phyloP scores from a whole-genome alignment of 1,140 invertebrate genomes.

The Pissodes strobi region DNA sequence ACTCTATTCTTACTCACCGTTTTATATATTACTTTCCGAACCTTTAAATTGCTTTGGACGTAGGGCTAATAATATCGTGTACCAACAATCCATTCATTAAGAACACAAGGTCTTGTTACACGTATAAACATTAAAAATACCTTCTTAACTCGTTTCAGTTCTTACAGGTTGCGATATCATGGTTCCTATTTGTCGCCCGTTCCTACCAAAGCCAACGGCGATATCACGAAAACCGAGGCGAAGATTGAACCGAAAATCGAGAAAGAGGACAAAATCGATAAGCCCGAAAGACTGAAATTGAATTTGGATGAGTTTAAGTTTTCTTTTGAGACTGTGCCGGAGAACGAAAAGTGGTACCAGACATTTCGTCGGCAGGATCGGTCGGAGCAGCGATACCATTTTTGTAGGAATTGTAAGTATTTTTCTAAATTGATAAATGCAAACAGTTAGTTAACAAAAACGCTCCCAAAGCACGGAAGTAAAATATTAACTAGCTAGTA shows the following conservation, averaged over 20 bases:
- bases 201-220: conserved; percentile 46
- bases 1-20: too few species aligned
- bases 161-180: conserved; percentile 52
- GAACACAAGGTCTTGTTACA: conserved; percentile 12
- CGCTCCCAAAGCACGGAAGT: too few species aligned
- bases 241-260: conserved; percentile 29
- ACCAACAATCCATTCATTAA: neutral
- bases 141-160: conserved; percentile 32
- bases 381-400: conserved; percentile 62
- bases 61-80: too few species aligned
- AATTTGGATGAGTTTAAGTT: conserved; percentile 64
- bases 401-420: conserved; percentile 56
- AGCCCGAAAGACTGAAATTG: conserved; percentile 28
- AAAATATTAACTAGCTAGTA: neutral
- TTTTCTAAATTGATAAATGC: too few species aligned
- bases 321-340: conserved; percentile 74
- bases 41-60: too few species aligned
- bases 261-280: conserved; percentile 3
- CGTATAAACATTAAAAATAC: neutral
- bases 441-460: too few species aligned
- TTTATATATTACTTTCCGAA: too few species aligned
- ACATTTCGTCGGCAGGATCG: conserved; percentile 76
- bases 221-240: conserved; percentile 34
- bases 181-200: conserved; percentile 47
- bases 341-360: conserved; percentile 75